Evolutionary conservation across 2,888 invertebrate species (phyloP).

Genomic region (Oxyteleia sp.): DNA sequence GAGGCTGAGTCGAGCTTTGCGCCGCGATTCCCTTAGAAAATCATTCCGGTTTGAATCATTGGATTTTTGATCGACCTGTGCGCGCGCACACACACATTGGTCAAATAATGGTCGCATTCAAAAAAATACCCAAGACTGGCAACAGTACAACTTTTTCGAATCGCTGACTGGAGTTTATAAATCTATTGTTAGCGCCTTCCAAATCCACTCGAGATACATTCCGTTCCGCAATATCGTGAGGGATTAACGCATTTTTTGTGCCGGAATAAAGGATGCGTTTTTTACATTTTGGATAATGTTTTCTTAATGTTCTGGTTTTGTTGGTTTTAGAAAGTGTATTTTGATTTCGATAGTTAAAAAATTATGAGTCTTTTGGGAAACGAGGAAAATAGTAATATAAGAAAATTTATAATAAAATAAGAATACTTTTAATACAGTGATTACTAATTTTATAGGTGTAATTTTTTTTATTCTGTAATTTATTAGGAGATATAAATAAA

Average conservation of each 20-base stretch:
- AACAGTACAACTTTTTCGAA: constrained; percentile 71
- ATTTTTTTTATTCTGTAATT: too few species aligned
- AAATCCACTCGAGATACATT: constrained; percentile 80
- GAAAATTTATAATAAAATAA: too few species aligned
- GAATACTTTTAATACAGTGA: too few species aligned
- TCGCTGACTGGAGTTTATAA: constrained; percentile 77
- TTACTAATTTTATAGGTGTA: too few species aligned
- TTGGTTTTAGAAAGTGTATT: not conserved
- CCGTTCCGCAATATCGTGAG: constrained; percentile 77
- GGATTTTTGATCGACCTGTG: constrained; percentile 75
- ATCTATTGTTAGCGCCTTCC: constrained; percentile 78
- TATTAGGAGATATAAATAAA: too few species aligned
- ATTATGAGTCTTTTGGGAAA: too few species aligned
- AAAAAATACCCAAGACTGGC: constrained; percentile 78
- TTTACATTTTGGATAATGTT: constrained; percentile 24
- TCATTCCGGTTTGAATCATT: constrained; percentile 81
- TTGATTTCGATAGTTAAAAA: not conserved
- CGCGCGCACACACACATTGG: constrained; percentile 72
- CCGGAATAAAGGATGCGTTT: constrained; percentile 35
- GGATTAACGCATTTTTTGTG: constrained; percentile 47
- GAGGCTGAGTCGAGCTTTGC: constrained; percentile 78
- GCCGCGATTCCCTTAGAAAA: constrained; percentile 78
- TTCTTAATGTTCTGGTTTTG: constrained; percentile 17
- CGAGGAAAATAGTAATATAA: too few species aligned
- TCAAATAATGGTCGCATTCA: constrained; percentile 83